A percentile compares a stretch with the other conserved stretches of the same genome.
Evolutionary conservation across 2,113 vertebrate species (phyloP).

Genomic region (Taxidea taxus): DNA sequence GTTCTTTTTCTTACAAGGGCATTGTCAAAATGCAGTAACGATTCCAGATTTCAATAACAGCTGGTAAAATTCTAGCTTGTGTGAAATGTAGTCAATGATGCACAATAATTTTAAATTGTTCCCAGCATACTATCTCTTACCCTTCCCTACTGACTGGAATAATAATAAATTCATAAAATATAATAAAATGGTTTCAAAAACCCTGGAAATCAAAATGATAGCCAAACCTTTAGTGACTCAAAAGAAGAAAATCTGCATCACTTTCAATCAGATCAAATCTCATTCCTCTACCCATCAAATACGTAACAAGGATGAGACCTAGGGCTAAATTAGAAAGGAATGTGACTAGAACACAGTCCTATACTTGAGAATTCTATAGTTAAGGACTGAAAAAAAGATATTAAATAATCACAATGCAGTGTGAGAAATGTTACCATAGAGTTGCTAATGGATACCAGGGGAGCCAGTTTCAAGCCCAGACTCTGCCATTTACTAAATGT

Average conservation of each 20-base stretch:
- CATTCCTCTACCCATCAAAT: not conserved
- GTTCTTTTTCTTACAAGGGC: not conserved
- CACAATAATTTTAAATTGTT: not conserved
- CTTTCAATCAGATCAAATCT: not conserved
- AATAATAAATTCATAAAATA: not conserved
- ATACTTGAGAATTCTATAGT: not conserved
- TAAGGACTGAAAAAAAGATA: not conserved
- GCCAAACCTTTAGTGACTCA: not conserved
- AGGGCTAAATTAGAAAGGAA: not conserved
- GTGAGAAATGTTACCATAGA: not conserved
- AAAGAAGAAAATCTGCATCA: not conserved
- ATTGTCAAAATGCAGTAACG: not conserved
- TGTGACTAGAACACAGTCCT: not conserved
- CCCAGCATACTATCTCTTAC: not conserved
- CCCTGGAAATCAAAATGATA: not conserved
- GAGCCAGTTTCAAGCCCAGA: not conserved
- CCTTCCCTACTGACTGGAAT: not conserved
- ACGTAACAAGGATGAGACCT: not conserved
- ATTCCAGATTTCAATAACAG: not conserved
- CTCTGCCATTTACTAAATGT: not conserved
- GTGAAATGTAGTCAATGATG: not conserved
- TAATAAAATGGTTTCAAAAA: slow-evolving; percentile 2
- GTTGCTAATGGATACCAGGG: not conserved
- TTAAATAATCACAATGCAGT: not conserved
- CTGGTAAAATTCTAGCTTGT: not conserved